Base-by-base conservation (phyloP, 2,113 vertebrate species). In the Pyxicephalus adspersus region DNA sequence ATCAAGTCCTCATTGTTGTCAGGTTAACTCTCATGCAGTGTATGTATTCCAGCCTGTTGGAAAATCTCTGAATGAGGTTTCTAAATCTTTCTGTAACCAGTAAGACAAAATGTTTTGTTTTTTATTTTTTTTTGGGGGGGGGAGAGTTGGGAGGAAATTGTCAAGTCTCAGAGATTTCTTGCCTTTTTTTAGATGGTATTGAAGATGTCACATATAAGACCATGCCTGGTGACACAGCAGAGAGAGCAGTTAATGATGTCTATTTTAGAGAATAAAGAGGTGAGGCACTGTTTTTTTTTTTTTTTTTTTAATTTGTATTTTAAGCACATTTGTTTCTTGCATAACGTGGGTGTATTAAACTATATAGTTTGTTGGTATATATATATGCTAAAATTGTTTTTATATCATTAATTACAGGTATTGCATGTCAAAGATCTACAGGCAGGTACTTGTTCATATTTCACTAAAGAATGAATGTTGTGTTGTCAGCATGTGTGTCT, bases 391-490 rank as follows among this genome's bases (percentile, higher is more conserved):
- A 45, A 45, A 45, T 3, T 45, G 5, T 45, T 2, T 15, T 45
- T 45, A 9, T 61, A 64, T 82, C 18, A 74, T 54, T 38, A 11
- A 58, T 31, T 2, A 0, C 86, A 91, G 91, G 86, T 88, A 70
- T 85, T 90, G 58, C 85, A 86, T 71, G 78, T 85, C n/a, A 68
- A 0, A 23, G 82, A 85, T 29, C 87, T 91, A 23, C 90, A 89
- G 63, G 83, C 89, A 91, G 90, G 89, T 91, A 57, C 16, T 19
- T 86, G 86, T 86, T 15, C n/a, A 13, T 75, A 16, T 19, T 25
- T 28, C 5, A 28, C 25, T 25, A 16, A 4, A 51, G 50, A 6
- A 9, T 38, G 31, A 34, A 34, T 34, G 31, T 34, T 34, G 31
- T 34, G 31, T 34, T 34, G 3, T n/a, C n/a, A n/a, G 13, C 15